A percentile compares a stretch with the other conserved stretches of the same genome.
phyloP scores from a whole-genome alignment of 2,888 invertebrate genomes.

The Erpobdella octoculata region DNA sequence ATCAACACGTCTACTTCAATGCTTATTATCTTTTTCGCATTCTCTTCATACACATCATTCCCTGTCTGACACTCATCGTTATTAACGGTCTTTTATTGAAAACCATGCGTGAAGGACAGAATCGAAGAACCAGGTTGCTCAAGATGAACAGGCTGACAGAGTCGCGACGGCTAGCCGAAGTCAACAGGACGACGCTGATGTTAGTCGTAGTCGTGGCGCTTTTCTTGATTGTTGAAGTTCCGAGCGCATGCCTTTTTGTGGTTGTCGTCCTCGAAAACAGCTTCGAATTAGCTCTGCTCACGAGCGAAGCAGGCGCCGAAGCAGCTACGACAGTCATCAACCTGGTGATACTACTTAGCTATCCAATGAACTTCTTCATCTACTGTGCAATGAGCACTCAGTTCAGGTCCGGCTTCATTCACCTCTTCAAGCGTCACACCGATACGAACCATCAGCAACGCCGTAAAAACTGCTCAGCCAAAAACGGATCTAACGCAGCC shows the following conservation, averaged over 20 bases:
- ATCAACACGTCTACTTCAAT: slow-evolving; percentile 62
- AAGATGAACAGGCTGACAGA: slow-evolving; percentile 61
- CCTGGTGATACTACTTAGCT: slow-evolving; percentile 80
- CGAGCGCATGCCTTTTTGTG: slow-evolving; percentile 53
- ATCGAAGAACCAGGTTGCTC: slow-evolving; percentile 68
- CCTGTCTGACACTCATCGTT: slow-evolving; percentile 78
- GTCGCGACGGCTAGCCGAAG: slow-evolving; percentile 47
- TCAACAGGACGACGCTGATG: slow-evolving; percentile 45
- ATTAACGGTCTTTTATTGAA: slow-evolving; percentile 77
- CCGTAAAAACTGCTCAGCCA: too few species aligned
- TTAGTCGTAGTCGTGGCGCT: slow-evolving; percentile 47
- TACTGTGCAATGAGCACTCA: slow-evolving; percentile 91
- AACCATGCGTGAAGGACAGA: slow-evolving; percentile 75
- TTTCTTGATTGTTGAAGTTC: slow-evolving; percentile 55
- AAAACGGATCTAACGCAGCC: too few species aligned
- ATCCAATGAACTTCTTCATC: slow-evolving; percentile 86
- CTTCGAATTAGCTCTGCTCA: slow-evolving; percentile 25
- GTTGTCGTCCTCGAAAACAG: slow-evolving; percentile 65
- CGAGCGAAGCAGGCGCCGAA: slow-evolving; percentile 21
- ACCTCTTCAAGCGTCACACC: slow-evolving; percentile 43
- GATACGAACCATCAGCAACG: too few species aligned
- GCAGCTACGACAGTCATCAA: slow-evolving; percentile 62
- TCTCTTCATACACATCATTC: slow-evolving; percentile 80
- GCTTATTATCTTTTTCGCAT: slow-evolving; percentile 70
- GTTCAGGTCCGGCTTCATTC: slow-evolving; percentile 85